Percentiles rank a stretch among this genome's conserved stretches.
Evolutionary conservation across 2,888 invertebrate species (phyloP).

Genomic region (Aplocera efformata): DNA sequence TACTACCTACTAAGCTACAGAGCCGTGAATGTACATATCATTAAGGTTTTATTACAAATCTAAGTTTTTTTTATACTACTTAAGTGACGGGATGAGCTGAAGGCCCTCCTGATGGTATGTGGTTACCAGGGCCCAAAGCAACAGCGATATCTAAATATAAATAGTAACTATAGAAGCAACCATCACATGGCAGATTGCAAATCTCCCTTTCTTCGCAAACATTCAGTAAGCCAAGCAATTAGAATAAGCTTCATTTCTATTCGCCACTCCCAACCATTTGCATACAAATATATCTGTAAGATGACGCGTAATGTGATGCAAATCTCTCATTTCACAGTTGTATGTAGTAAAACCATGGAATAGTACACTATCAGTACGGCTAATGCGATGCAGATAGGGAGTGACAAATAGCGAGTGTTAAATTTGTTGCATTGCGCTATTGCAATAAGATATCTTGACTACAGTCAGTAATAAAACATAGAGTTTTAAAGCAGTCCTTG

Average conservation of each 20-base stretch:
- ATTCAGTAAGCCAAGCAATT: conserved; percentile 7
- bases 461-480: conserved; percentile 12
- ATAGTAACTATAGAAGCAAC: too few relatives aligned
- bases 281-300: conserved; percentile 21
- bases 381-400: conserved; percentile 9
- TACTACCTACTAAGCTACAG: too few relatives aligned
- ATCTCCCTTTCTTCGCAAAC: conserved; percentile 1
- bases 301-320: conserved; percentile 25
- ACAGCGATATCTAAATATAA: too few relatives aligned
- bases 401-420: conserved; percentile 8
- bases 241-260: conserved; percentile 7
- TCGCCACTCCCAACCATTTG: conserved; percentile 13
- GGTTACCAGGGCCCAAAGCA: too few relatives aligned
- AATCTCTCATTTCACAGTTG: conserved; percentile 22
- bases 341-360: conserved; percentile 9
- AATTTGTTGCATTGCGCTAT: conserved; percentile 8
- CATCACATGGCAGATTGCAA: background rate
- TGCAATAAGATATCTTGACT: conserved; percentile 9
- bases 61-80: too few relatives aligned
- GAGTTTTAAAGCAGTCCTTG: background rate
- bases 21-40: too few relatives aligned
- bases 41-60: too few relatives aligned
- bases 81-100: too few relatives aligned
- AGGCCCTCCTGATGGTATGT: too few relatives aligned
- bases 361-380: background rate